Evolutionary conservation across 2,797 vertebrate genomes (phyloP).

Genomic region (Loriculus beryllinus): DNA sequence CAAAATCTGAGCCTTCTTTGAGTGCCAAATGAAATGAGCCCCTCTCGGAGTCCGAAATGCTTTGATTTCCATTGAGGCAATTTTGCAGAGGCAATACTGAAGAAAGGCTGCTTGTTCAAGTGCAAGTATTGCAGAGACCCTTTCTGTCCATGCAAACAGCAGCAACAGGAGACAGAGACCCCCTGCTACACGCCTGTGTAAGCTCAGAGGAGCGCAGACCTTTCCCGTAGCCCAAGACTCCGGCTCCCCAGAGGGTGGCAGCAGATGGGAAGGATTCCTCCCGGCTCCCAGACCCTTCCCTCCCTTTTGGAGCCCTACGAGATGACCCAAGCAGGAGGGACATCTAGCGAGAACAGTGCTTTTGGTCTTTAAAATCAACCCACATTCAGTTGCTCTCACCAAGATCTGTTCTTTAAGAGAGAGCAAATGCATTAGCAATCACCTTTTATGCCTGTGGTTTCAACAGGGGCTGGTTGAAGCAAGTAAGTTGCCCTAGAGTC

Average conservation of each 20-base stretch:
- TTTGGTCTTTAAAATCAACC: neutral
- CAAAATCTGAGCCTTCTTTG: neutral
- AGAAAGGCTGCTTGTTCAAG: neutral
- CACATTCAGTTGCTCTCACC: accelerated
- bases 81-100: neutral
- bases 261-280: constrained; percentile 21
- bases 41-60: neutral
- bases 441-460: neutral
- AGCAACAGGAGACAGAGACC: neutral
- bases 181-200: accelerated
- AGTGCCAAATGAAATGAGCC: neutral
- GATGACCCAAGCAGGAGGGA: neutral
- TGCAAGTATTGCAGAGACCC: neutral
- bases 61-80: neutral
- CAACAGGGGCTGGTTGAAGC: neutral
- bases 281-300: neutral
- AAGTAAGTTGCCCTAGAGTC: neutral
- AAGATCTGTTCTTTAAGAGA: neutral
- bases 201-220: neutral
- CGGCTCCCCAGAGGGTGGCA: constrained; percentile 16
- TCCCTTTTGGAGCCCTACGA: neutral
- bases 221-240: neutral
- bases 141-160: neutral
- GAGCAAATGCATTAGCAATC: neutral
- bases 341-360: neutral